Conservation (phyloP, 2,797 vertebrate species). For the Pseudochirops corinnae region DNA sequence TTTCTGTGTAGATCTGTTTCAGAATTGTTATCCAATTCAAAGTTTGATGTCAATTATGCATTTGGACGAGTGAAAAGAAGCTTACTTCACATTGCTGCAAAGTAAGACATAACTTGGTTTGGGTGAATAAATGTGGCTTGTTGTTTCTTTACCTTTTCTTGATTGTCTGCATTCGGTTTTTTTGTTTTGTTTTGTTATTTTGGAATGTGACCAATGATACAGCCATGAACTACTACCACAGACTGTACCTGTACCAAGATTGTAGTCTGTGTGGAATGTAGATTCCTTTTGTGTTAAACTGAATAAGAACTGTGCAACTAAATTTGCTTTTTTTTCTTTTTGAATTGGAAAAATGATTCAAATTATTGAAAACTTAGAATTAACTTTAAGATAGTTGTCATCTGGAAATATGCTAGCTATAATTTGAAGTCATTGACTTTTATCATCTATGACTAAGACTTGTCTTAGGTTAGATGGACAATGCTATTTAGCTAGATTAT, state of each 20-base stretch:
- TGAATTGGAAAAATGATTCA: neutral
- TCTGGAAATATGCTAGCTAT: neutral
- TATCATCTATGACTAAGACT: neutral
- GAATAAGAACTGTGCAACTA: neutral
- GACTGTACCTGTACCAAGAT: neutral
- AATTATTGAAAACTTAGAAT: neutral
- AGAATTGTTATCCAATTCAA: constrained; percentile 97
- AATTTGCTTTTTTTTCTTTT: neutral
- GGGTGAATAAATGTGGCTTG: constrained; percentile 68
- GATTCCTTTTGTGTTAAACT: neutral
- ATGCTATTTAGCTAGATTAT: neutral
- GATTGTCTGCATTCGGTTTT: neutral
- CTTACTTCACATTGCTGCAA: constrained; percentile 98
- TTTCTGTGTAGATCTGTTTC: constrained; percentile 92
- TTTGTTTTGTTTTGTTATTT: neutral
- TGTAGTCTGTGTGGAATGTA: neutral
- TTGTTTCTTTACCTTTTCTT: constrained; percentile 77
- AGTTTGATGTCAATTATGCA: constrained; percentile 99
- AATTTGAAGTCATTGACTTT: neutral
- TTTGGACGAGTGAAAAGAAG: constrained; percentile 99
- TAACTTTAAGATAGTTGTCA: neutral
- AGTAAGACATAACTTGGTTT: constrained; percentile 88
- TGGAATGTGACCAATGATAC: neutral
- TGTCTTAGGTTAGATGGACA: neutral
- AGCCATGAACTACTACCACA: neutral